phyloP scores from a whole-genome alignment of 2,888 invertebrate genomes.

The Mongoloraphidia duomilia region DNA sequence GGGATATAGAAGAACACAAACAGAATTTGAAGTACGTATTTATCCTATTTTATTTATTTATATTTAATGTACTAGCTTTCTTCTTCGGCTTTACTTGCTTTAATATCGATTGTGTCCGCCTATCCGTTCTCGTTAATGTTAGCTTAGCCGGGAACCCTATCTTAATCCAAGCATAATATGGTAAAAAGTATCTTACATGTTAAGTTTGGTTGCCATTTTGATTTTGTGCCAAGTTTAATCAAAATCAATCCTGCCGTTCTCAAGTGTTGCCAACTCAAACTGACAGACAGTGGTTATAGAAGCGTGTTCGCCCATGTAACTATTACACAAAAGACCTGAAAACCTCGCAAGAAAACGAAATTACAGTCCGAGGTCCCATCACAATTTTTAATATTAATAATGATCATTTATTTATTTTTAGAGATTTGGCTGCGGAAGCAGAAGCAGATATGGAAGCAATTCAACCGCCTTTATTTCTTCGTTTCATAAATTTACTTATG shows the following conservation, averaged over 20 bases:
- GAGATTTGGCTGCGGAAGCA: conserved; percentile 62
- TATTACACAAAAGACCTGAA: not conserved
- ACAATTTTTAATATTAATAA: not conserved
- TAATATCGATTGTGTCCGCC: not conserved
- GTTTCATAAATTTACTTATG: conserved; percentile 91
- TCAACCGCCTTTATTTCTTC: conserved; percentile 78
- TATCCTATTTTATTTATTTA: not conserved
- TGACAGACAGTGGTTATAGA: not conserved
- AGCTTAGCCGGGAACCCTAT: too few relatives aligned
- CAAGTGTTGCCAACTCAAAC: too few relatives aligned
- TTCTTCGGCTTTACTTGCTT: not conserved
- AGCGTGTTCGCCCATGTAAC: not conserved
- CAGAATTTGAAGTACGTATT: not conserved
- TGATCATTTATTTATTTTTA: conserved; percentile 25
- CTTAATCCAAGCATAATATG: too few relatives aligned
- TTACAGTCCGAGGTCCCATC: not conserved
- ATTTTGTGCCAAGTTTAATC: too few relatives aligned
- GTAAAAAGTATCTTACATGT: too few relatives aligned
- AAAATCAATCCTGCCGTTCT: too few relatives aligned
- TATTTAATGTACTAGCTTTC: not conserved
- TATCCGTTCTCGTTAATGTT: too few relatives aligned
- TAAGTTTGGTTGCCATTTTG: too few relatives aligned
- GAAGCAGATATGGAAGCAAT: conserved; percentile 80
- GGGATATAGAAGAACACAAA: conserved; percentile 65
- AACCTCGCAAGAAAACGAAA: not conserved